phyloP scores from a whole-genome alignment of 2,797 vertebrate genomes.

The Paramormyrops hopkinsi region DNA sequence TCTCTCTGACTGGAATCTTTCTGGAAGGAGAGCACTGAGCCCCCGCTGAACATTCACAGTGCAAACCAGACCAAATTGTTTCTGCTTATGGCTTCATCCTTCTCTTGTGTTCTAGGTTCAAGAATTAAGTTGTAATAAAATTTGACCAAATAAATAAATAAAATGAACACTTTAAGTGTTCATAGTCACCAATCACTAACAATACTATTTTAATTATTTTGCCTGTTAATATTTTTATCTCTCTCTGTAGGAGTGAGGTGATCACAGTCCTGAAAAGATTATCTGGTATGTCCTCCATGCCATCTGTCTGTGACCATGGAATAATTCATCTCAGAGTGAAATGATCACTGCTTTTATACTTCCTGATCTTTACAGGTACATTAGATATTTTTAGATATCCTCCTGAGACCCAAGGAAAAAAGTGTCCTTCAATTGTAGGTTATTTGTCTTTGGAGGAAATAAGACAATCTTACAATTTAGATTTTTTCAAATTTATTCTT shows the following conservation, averaged over 20 bases:
- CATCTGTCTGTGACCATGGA: not conserved
- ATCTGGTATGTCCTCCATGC: conserved; percentile 46
- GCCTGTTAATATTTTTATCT: not conserved
- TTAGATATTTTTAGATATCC: not conserved
- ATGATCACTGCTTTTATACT: not conserved
- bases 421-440: no score
- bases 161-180: not conserved
- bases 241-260: conserved; percentile 44
- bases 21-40: not conserved
- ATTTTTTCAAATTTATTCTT: no score
- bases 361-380: not conserved
- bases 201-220: not conserved
- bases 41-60: not conserved
- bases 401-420: no score
- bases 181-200: not conserved
- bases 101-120: not conserved
- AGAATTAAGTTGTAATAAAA: not conserved
- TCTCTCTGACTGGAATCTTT: not conserved
- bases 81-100: not conserved
- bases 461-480: no score
- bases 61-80: not conserved
- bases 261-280: conserved; percentile 43
- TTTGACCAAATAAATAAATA: not conserved
- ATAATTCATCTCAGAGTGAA: not conserved
- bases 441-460: no score